Base-by-base conservation (phyloP, 2,113 vertebrate species). In the Cyanocitta stelleri region DNA sequence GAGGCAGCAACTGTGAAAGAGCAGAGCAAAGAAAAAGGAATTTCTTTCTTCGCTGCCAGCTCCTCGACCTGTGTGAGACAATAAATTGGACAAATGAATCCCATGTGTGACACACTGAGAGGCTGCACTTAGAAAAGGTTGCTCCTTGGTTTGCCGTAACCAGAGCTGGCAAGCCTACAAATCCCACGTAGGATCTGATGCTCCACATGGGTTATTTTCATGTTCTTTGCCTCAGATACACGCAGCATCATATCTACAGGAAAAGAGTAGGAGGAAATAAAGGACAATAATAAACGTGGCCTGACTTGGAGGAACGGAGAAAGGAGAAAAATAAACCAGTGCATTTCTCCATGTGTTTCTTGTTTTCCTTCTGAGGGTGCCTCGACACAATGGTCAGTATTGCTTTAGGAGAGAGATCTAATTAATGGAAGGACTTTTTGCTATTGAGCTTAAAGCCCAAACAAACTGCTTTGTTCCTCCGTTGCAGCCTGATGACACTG, bases 1-100 rank as follows among this genome's bases (percentile, higher is more conserved):
- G 37, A 96, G 93, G 93, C 83, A 95, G 71, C 93, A 93, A 81
- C 68, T 72, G 66, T 63, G 88, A 95, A 85, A 87, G 63, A 77
- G 87, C 77, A 89, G 73, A 84, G 83, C 83, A 84, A 92, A 78
- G 82, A 48, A 52, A 78, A 85, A 68, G 81, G 10, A 27, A 54
- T 56, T 87, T 87, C 33, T 69, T 68, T 35, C 64, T 43, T 90
- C 0, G 0, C 61, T 90, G 87, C 64, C 77, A 78, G 54, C 73
- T 72, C 91, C 69, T 58, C 2, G 0, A 93, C 89, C 86, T 55
- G 68, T 35, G 61, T 4, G 56, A 91, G 76, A 29, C 69, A 75
- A 35, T 75, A 85, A 89, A 69, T 54, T 54, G 83, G 88, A 76
- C 76, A 87, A 82, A 96, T 89, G 22, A 54, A 89, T 87, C 90